Conservation (phyloP, 1,140 invertebrate species). For the Camponotus pennsylvanicus region DNA sequence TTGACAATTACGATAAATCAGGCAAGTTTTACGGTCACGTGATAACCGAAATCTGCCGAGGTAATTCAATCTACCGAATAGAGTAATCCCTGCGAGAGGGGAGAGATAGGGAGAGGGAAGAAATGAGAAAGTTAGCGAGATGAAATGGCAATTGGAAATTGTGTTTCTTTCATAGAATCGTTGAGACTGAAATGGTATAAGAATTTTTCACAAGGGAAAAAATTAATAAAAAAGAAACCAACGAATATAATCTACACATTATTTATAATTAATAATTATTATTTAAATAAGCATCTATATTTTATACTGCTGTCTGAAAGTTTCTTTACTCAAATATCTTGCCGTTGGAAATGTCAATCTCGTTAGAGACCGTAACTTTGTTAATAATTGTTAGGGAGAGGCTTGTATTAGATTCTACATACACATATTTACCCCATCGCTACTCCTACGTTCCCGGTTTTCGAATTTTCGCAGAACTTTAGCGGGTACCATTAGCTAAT, state of each 20-base stretch:
- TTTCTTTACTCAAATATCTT: neutral
- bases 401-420: neutral
- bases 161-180: neutral
- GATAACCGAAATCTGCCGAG: neutral
- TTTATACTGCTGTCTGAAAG: neutral
- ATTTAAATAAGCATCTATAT: neutral
- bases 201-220: neutral
- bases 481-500: conserved; percentile 56
- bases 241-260: neutral
- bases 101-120: neutral
- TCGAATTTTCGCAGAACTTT: conserved; percentile 50
- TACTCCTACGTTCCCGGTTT: conserved; percentile 16
- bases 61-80: neutral
- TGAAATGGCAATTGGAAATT: no score
- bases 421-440: neutral
- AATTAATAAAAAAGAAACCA: neutral
- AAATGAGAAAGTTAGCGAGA: conserved; percentile 10
- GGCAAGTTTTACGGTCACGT: conserved; percentile 9
- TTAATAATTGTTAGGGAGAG: conserved; percentile 7
- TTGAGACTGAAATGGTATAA: neutral
- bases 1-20: conserved; percentile 36
- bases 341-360: conserved; percentile 7
- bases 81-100: neutral
- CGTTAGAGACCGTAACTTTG: conserved; percentile 32
- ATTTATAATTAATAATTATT: no score